Evolutionary conservation across 2,113 vertebrate genomes (phyloP), one percentile per base, ranked within the genome.

Genomic region (Tragelaphus imberbis): DNA sequence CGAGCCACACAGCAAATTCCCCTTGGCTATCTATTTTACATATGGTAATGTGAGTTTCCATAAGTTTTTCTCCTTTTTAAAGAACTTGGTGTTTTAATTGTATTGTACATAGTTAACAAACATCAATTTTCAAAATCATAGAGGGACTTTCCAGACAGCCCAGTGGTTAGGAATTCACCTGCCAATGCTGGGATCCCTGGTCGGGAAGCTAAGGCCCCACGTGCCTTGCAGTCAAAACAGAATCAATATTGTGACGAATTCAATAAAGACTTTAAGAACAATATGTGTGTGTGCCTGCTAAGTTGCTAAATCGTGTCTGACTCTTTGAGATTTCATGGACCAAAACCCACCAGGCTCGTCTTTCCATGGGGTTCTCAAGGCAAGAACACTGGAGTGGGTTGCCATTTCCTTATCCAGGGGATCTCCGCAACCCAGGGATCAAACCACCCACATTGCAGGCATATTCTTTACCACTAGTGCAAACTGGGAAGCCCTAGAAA

Each of bases 401-500:
- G 71, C 40, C 23, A 27, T 77, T 14, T 77, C 71, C 71, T 77
- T 7, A 25, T 77, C 5, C 23, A 77, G 23, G 40, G 40, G 23
- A 44, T 77, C 13, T 77, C 71, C 40, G 23, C 21, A 15, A 77
- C 6, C 40, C 40, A 27, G 71, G 12, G 23, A 44, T 27, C 23
- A 27, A 44, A 44, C 71, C 0, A 1, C 4, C n/a, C 4, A 0
- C 68, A 71, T 40, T 71, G 23, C 40, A 27, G 71, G 40, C 23
- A 77, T 12, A 14, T 77, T 77, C 23, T 77, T 77, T 14, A 77
- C 40, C 12, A 77, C 40, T 25, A 77, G 36, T 27, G 40, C 71
- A 40, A 25, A 25, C 40, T 44, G 23, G 40, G 23, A 44, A 77
- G 40, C 23, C 40, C 40, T 14, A 44, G 12, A 44, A 44, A 44